phyloP scores from a whole-genome alignment of 1,140 invertebrate genomes.

The Dermatophagoides farinae region DNA sequence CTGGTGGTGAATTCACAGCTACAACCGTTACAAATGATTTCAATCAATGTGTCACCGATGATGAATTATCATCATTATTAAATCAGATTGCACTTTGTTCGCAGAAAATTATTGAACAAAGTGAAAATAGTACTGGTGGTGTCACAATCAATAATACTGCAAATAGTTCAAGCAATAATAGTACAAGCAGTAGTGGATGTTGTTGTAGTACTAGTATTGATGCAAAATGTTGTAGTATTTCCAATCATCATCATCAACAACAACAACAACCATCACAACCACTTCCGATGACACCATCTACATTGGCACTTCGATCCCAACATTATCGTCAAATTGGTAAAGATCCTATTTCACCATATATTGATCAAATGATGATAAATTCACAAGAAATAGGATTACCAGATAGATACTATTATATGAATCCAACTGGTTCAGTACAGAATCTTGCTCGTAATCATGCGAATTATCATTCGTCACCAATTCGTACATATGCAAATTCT shows the following conservation, averaged over 20 bases:
- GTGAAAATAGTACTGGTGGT: not conserved
- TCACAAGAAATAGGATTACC: no score
- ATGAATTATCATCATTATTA: not conserved
- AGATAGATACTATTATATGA: no score
- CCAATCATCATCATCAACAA: not conserved
- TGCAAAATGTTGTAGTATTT: not conserved
- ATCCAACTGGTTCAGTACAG: no score
- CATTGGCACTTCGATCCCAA: no score
- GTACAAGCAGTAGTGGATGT: not conserved
- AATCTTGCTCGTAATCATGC: no score
- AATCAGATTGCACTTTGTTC: constrained; percentile 6
- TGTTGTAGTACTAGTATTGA: constrained; percentile 5
- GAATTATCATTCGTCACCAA: no score
- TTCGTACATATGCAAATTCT: no score
- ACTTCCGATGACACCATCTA: not conserved
- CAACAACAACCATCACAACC: not conserved
- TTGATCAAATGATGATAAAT: not conserved
- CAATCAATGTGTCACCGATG: not conserved
- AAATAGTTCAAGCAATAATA: not conserved
- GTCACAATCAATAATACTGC: not conserved
- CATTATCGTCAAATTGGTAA: not conserved
- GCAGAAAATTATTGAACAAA: constrained; percentile 4
- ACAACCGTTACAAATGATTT: constrained; percentile 7
- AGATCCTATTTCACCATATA: not conserved
- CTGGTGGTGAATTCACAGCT: constrained; percentile 3